Base-by-base conservation (phyloP, 2,113 vertebrate genomes). In the Protobothrops flavoviridis region DNA sequence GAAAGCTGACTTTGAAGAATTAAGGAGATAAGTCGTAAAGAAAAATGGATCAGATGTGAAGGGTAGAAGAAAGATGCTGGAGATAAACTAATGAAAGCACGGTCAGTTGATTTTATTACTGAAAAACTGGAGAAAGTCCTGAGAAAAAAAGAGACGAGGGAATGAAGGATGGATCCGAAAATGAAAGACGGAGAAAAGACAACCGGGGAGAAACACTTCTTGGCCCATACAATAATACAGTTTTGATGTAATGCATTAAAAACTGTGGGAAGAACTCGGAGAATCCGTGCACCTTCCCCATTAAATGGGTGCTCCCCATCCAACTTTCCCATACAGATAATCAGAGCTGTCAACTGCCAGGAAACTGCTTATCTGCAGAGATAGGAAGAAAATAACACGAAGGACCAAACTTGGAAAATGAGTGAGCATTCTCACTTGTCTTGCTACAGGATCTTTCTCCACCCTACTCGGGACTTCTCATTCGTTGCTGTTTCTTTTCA, bases 401-500 rank as follows among this genome's bases (percentile, higher is more conserved):
- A 33, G 12, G 89, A 17, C 15, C 1, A 9, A n/a, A 53, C 13
- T 8, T 39, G n/a, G 48, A 20, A 88, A 33, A n/a, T 0, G 87
- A 21, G n/a, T 3, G 1, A 33, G 8, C 8, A 7, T 29, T n/a
- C 61, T 48, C 50, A 29, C 74, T 43, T 64, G 74, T n/a, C 59
- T 74, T n/a, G 61, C 17, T 23, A 52, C 15, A 52, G 45, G 24
- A 21, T 10, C 17, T 69, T 50, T 59, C 48, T 33, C 61, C 64
- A 39, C 21, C 48, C 48, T 53, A 17, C 57, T 91, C 9, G 11
- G 23, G 57, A n/a, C 26, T 92, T 59, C 13, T 92, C 45, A 87
- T 94, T 88, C 93, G 8, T 53, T 26, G 12, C 91, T 61, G 85
- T 64, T 92, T 92, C 45, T 48, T 23, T 64, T 88, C 91, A 92